phyloP scores from a whole-genome alignment of 2,888 invertebrate genomes.

The Orchesella flavescens region DNA sequence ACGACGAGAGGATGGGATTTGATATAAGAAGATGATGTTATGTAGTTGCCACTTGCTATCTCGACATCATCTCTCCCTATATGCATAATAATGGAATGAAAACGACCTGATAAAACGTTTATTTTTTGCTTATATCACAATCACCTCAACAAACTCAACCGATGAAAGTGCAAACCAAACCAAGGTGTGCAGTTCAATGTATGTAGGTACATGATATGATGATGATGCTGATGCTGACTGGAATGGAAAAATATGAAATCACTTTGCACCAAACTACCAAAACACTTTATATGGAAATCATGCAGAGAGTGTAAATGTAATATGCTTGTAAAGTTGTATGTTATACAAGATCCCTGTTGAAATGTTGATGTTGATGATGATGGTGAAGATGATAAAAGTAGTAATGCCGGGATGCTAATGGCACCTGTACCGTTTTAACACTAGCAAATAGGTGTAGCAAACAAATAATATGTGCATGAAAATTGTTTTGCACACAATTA shows the following conservation, averaged over 20 bases:
- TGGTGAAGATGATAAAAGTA: slow-evolving; percentile 1
- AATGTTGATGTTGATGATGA: slow-evolving; percentile 27
- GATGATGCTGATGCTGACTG: not conserved
- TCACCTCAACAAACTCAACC: no score
- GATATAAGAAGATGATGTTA: no score
- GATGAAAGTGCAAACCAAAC: no score
- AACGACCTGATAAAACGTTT: no score
- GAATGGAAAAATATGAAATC: slow-evolving; percentile 17
- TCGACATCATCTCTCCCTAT: no score
- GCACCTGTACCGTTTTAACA: not conserved
- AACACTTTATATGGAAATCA: slow-evolving; percentile 45
- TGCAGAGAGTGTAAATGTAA: slow-evolving; percentile 24
- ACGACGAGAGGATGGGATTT: not conserved
- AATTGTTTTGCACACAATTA: no score
- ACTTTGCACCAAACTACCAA: slow-evolving; percentile 32
- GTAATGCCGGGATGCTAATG: slow-evolving; percentile 15
- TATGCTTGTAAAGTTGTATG: slow-evolving; percentile 7
- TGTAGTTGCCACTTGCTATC: no score
- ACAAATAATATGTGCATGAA: not conserved
- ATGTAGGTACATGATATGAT: not conserved
- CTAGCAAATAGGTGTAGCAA: not conserved
- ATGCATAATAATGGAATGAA: no score
- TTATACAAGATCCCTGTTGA: slow-evolving; percentile 6
- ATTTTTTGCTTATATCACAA: no score
- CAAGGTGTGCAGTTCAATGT: no score